A percentile compares a stretch with the other conserved stretches of the same genome.
These are phyloP conservation scores for Galeopterus variegatus DNA, from an alignment of 2,113 vertebrate species.

Conservation along the genomic window DNA sequence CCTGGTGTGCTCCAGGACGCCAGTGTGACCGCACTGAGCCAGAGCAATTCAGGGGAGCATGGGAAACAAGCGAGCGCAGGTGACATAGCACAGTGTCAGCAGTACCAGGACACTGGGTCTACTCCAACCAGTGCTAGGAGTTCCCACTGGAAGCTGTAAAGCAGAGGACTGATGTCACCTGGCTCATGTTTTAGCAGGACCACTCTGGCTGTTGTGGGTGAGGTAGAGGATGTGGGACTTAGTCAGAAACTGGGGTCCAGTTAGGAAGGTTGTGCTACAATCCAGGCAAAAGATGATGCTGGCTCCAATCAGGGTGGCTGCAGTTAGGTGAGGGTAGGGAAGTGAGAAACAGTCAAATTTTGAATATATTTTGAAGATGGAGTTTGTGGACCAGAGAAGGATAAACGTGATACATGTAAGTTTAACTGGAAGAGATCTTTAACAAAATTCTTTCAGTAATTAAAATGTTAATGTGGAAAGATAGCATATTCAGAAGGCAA, in stretches of 20 bases:
- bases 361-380: background rate
- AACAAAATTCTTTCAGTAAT: background rate
- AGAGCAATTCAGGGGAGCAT: too few relatives aligned
- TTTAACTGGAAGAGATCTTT: background rate
- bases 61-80: background rate
- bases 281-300: background rate
- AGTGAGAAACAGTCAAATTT: background rate
- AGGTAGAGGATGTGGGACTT: fast-evolving
- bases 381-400: background rate
- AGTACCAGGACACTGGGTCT: background rate
- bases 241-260: too few relatives aligned
- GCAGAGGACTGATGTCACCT: background rate
- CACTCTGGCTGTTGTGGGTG: background rate
- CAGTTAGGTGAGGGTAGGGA: too few relatives aligned
- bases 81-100: fast-evolving
- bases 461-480: background rate
- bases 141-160: too few relatives aligned
- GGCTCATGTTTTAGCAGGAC: background rate
- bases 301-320: background rate
- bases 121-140: background rate
- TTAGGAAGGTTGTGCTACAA: background rate
- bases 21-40: too few relatives aligned
- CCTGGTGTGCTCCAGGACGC: background rate
- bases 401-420: background rate
- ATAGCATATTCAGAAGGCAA: background rate